phyloP scores from a whole-genome alignment of 1,140 invertebrate species.

The Parasteatoda tepidariorum region DNA sequence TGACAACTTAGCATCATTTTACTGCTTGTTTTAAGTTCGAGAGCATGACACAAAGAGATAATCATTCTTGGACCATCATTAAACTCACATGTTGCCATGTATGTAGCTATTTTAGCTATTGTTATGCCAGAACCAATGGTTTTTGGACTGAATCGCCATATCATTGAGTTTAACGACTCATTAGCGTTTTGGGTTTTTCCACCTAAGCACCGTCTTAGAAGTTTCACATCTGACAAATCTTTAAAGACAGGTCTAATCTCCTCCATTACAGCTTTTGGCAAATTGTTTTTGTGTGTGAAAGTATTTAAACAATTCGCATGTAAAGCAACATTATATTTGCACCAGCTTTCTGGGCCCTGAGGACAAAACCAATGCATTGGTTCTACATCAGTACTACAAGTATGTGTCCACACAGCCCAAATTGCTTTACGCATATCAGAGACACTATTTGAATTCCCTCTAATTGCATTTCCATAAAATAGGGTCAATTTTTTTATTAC shows the following conservation, averaged over 20 bases:
- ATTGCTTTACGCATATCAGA: too few relatives aligned
- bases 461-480: not conserved
- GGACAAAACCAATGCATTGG: slow-evolving; percentile 30
- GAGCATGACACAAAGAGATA: not conserved
- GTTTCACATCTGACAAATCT: not conserved
- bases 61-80: not conserved
- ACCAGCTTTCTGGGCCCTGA: not conserved
- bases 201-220: not conserved
- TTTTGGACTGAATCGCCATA: slow-evolving; percentile 18
- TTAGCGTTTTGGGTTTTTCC: slow-evolving; percentile 14
- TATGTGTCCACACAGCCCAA: not conserved
- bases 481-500: not conserved
- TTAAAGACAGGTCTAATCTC: slow-evolving; percentile 12
- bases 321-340: not conserved
- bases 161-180: not conserved
- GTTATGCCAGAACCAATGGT: not conserved
- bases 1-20: too few relatives aligned
- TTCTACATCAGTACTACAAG: not conserved
- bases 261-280: not conserved
- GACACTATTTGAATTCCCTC: not conserved
- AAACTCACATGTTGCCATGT: not conserved
- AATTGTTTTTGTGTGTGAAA: not conserved
- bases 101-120: not conserved
- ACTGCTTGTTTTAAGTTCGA: too few relatives aligned
- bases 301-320: too few relatives aligned